These are phyloP conservation scores for Eremobia ochroleuca DNA, from an alignment of 2,888 invertebrate species.

Conservation along the genomic window DNA sequence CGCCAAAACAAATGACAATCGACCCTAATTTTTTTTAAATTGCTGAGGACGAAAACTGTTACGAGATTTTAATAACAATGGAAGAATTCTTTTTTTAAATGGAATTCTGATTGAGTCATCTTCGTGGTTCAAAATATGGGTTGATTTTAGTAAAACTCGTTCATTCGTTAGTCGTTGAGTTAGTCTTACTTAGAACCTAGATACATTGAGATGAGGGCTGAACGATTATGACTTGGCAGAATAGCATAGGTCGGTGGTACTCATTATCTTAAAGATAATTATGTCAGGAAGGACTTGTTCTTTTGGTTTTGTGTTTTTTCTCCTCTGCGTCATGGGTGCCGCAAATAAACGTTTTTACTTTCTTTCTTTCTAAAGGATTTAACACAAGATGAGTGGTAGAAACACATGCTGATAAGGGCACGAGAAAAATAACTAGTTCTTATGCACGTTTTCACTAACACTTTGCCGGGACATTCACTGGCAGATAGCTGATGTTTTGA, in stretches of 20 bases:
- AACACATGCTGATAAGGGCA: background rate
- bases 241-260: background rate
- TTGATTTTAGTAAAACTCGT: background rate
- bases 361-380: background rate
- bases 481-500: too few species aligned
- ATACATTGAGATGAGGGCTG: background rate
- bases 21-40: conserved; percentile 47
- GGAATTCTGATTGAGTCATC: conserved; percentile 21
- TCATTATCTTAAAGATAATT: background rate
- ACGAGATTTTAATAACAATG: conserved; percentile 8
- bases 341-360: too few species aligned
- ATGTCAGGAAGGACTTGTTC: background rate
- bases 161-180: background rate
- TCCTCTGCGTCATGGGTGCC: too few species aligned
- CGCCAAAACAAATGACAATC: conserved; percentile 33
- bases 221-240: background rate
- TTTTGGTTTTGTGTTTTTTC: too few species aligned
- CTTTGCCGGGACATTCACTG: too few species aligned
- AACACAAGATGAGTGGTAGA: background rate
- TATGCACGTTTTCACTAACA: background rate
- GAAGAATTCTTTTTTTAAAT: conserved; percentile 17
- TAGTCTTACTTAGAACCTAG: background rate
- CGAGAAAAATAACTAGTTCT: background rate
- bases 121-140: background rate
- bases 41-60: conserved; percentile 19